Evolutionary conservation across 2,888 invertebrate species (phyloP).

Genomic region (Lepidocyrtoides sp.): DNA sequence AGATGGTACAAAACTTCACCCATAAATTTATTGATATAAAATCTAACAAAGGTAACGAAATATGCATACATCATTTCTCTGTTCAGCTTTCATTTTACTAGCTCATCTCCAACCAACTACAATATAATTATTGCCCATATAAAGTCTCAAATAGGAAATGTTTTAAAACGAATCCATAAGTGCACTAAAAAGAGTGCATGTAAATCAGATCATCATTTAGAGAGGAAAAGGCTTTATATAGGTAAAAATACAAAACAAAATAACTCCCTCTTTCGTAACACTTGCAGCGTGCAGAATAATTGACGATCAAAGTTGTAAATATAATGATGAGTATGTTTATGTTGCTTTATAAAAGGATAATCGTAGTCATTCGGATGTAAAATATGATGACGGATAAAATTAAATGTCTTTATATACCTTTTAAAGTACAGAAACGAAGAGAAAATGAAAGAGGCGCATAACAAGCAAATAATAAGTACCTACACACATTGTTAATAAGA

Average conservation of each 20-base stretch:
- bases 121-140: slow-evolving; percentile 56
- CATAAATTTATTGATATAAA: slow-evolving; percentile 22
- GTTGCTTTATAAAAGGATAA: slow-evolving; percentile 58
- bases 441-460: background rate
- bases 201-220: slow-evolving; percentile 50
- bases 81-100: background rate
- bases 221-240: background rate
- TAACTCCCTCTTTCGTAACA: background rate
- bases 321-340: background rate
- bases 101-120: slow-evolving; percentile 20
- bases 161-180: slow-evolving; percentile 33
- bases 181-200: slow-evolving; percentile 42
- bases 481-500: too few species aligned
- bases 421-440: background rate
- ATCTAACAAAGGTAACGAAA: background rate
- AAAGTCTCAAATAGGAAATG: slow-evolving; percentile 49
- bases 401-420: background rate
- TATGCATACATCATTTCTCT: slow-evolving; percentile 25
- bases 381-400: slow-evolving; percentile 49
- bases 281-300: background rate
- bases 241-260: background rate
- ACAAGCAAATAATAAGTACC: background rate
- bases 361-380: slow-evolving; percentile 45
- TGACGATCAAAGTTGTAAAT: background rate
- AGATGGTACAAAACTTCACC: slow-evolving; percentile 25